Base-by-base conservation (phyloP, 2,888 invertebrate genomes). In the Bhutanitis thaidina region DNA sequence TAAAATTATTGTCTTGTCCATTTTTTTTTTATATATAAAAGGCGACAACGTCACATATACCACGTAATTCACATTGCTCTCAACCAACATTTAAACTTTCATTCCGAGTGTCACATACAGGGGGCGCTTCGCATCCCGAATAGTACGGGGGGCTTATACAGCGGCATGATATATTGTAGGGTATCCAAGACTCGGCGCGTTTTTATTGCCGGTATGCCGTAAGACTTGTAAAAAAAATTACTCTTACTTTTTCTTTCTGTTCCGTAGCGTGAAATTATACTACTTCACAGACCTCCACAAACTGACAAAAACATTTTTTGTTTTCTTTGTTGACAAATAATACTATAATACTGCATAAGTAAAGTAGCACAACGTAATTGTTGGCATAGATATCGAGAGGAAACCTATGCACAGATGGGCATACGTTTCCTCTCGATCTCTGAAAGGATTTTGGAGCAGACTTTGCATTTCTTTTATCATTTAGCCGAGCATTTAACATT, bases 201-300 rank as follows among this genome's bases (percentile, higher is more conserved):
- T 81, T 85, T 86, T 86, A 87, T 83, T 82, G 77, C 78, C 69
- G 76, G 77, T 73, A 77, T 83, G 83, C 82, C 82, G 81, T 81
- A 80, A 77, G 74, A 77, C 79, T 79, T 79, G 83, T 80, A 78
- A 84, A 86, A 81, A n/a, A 84, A 83, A 83, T 81, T 83, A 81
- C 80, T 77, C 74, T 77, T 69, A 71, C 67, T 78, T 78, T 78
- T 77, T 15, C 15, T 76, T 57, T 59, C 50, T 48, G 44, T 34
- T 37, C 20, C 38, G 35, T 40, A 38, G 67, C 62, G 70, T 61
- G 71, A 25, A 32, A 77, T 77, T 77, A 77, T 81, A 74, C 69
- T 77, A 75, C 77, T 77, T 77, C 74, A 77, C 71, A 64, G 61
- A 54, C 59, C 65, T 63, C 67, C 65, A 30, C 40, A 36, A 36